A percentile compares a stretch with the other conserved stretches of the same genome.
phyloP scores from a whole-genome alignment of 2,113 vertebrate genomes.

The Heterocephalus glaber region DNA sequence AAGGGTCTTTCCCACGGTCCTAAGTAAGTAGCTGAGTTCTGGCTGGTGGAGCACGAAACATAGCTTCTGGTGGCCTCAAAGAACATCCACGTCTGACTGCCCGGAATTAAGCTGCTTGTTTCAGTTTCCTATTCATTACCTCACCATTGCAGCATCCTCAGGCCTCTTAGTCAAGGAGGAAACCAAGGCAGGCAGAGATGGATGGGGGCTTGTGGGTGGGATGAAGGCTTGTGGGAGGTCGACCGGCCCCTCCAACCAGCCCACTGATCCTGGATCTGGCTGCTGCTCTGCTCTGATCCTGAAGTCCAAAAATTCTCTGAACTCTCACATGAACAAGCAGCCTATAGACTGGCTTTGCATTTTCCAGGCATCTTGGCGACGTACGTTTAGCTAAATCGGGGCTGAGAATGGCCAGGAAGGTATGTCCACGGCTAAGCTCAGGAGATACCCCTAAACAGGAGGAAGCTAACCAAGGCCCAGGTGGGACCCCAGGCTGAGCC shows the following conservation, averaged over 20 bases:
- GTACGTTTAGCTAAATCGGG: not conserved
- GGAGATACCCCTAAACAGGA: not conserved
- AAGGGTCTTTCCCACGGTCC: constrained; percentile 42
- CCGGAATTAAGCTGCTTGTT: not conserved
- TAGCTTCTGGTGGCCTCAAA: not conserved
- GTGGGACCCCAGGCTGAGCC: not conserved
- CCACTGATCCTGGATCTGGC: not conserved
- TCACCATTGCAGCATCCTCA: not conserved
- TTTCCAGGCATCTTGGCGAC: not conserved
- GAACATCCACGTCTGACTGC: not conserved
- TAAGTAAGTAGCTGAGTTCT: not conserved
- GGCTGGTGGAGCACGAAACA: not conserved
- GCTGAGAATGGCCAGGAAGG: not conserved
- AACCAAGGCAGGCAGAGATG: not conserved
- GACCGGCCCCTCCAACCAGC: not conserved
- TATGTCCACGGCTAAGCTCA: not conserved
- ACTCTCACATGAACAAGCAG: not conserved
- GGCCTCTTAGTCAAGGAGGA: not conserved
- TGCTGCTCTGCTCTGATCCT: not conserved
- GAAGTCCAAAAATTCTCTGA: not conserved
- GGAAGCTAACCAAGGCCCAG: not conserved
- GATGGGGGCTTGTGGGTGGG: not conserved
- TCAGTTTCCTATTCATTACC: not conserved
- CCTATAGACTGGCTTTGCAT: not conserved
- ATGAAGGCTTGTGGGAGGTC: too few relatives aligned